Base-by-base conservation (phyloP, 2,113 vertebrate species). In the Fulica atra region DNA sequence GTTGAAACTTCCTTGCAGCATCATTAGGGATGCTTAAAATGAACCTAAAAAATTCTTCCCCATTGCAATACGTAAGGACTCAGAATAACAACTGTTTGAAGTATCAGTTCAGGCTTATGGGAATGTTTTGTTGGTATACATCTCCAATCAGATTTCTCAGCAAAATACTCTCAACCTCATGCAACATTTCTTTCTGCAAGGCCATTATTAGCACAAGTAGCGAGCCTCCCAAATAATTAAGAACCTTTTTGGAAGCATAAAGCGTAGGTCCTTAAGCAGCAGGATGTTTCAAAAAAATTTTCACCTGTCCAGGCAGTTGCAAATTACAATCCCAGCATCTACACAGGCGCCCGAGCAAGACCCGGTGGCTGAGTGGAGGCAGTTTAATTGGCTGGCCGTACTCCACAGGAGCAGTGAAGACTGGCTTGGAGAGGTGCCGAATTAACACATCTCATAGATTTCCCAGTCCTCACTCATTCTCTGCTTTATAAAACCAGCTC, bases 281-380 rank as follows among this genome's bases (percentile, higher is more conserved):
- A 92, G 89, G 91, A 81, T 28, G 21, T 88, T 93, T 73, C 50
- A 50, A 94, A 79, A 89, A 93, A 95, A 95, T 94, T 96, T 95
- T 96, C 96, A 95, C 89, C 91, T 94, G 92, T 81, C 69, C 6
- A 76, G 76, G 81, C 89, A 76, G 79, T 50, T 95, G 95, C 78
- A 97, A 95, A 97, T 97, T 95, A 70, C 87, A 79, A 53, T 89
- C 80, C 51, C 82, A 77, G 54, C 71, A 94, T 91, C 82, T 60
- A 72, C 68, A 61, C 6, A 77, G 73, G 92, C 7, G 1, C 24
- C 61, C 0, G 0, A 94, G 69, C 83, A 95, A 36, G 80, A 76
- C 3, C 3, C 2, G 7, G 77, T 18, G 50, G 71, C 82, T 84
- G 91, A 76, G 82, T 3, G 20, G 76, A 82, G 73, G 81, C 74